Conservation (phyloP, 30 jellyfish, hydroid and myxozoan genomes). For the Clytia hemisphaerica region DNA sequence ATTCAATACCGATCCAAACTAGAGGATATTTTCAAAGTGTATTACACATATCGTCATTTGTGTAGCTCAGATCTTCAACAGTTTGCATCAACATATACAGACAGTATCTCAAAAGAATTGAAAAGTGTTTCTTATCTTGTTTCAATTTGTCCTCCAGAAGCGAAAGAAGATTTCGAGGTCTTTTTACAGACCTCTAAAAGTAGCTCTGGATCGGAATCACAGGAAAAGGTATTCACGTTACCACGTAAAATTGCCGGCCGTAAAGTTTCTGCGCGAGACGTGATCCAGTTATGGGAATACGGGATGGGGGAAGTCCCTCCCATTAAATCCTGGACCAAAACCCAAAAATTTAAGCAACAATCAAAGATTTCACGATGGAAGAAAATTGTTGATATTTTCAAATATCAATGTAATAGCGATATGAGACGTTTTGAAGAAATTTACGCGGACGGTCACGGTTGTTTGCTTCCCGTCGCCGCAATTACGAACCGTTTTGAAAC, state of each 20-base stretch:
- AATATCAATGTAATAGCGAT: constrained; percentile 61
- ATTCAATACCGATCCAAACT: constrained; percentile 41
- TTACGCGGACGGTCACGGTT: constrained; percentile 57
- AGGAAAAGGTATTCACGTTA: constrained; percentile 20
- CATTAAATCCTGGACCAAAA: constrained; percentile 69
- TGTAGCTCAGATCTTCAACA: constrained; percentile 48
- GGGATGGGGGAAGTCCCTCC: constrained; percentile 93
- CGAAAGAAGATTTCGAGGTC: background rate
- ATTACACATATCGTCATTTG: constrained; percentile 30
- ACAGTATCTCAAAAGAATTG: constrained; percentile 41
- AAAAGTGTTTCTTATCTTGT: constrained; percentile 39
- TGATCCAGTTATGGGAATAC: constrained; percentile 80
- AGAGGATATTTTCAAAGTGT: constrained; percentile 50
- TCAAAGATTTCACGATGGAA: constrained; percentile 95
- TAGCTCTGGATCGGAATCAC: background rate
- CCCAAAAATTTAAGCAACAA: constrained; percentile 83
- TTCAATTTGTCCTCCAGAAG: constrained; percentile 22
- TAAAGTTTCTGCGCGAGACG: constrained; percentile 92
- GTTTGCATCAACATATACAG: constrained; percentile 50
- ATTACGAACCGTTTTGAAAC: constrained; percentile 70
- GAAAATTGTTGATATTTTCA: constrained; percentile 81
- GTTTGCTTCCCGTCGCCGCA: constrained; percentile 82
- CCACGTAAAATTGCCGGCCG: constrained; percentile 94
- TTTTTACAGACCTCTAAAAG: background rate
- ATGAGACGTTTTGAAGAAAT: constrained; percentile 50